A percentile compares a stretch with the other conserved stretches of the same genome.
Conservation (phyloP, 1,140 invertebrate genomes). For the Probaryconus sp. region DNA sequence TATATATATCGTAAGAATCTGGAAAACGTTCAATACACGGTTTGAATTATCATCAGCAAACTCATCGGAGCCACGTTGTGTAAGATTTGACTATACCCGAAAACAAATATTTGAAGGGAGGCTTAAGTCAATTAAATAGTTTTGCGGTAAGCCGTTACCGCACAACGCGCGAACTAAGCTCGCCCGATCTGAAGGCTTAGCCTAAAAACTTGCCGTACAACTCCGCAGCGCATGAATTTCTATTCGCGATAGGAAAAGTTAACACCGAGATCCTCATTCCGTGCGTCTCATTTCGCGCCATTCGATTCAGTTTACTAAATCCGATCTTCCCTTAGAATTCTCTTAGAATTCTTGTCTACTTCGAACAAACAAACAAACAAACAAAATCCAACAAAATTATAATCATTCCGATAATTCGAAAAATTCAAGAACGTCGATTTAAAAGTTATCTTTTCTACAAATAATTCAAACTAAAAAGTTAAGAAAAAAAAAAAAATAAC, state of each 20-base stretch:
- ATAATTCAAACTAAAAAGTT: no score
- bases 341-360: no score
- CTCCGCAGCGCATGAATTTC: constrained; percentile 28
- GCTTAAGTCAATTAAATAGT: constrained; percentile 46
- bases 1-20: constrained; percentile 8
- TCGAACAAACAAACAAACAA: no score
- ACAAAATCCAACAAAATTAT: no score
- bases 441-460: no score
- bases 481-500: no score
- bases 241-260: constrained; percentile 15
- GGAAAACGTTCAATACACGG: constrained; percentile 8
- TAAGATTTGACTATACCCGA: constrained; percentile 26
- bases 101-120: constrained; percentile 46
- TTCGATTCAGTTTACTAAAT: constrained; percentile 10
- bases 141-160: constrained; percentile 25
- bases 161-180: constrained; percentile 23
- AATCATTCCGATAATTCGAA: no score
- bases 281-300: neutral
- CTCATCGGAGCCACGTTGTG: constrained; percentile 22
- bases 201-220: constrained; percentile 30
- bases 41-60: constrained; percentile 23
- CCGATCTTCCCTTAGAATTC: no score
- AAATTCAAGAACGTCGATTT: no score
- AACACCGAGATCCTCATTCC: constrained; percentile 17
- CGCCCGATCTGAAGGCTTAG: constrained; percentile 32